Evolutionary conservation across 2,797 vertebrate species (phyloP), one percentile per base, ranked within the genome.

Genomic region (Gymnopithys bicolor): DNA sequence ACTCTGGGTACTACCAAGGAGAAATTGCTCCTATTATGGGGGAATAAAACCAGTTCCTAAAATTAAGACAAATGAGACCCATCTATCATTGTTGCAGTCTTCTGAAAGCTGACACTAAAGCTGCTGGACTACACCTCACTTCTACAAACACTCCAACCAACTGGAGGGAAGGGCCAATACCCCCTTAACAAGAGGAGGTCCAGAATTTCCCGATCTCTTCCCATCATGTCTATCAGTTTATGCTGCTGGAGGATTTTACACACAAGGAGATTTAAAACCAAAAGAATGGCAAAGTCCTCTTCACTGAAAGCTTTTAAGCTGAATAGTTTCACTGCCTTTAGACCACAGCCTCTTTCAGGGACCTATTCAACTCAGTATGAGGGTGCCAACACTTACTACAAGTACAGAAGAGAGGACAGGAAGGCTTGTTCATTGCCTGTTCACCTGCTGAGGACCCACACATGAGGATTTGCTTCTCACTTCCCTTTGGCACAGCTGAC

Each of bases 181-280:
- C 43, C 9, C 0, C 43, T 19, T 19, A 83, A 27, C 5, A 68
- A 17, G 6, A 15, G 6, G 22, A 62, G 11, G 62, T 25, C 1
- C 28, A 66, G 8, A 58, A 69, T 55, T 82, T 79, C 51, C 55
- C 11, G 4, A 28, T 81, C 25, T 41, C 30, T 41, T 66, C 16
- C 9, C 21, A 19, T 11, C 0, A 1, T 8, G 7, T 13, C 0
- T 6, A 5, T 13, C 51, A 66, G 16, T 69, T 35, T 5, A 43
- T 5, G 25, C 11, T 21, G 35, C 16, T 51, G 52, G 19, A 53
- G 30, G 52, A 32, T 32, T 53, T 53, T 53, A 53, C 32, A 49
- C 19, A 66, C 19, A 70, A 80, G 13, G 7, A 70, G 35, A 35
- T 7, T 24, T 11, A 52, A 37, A 27, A 28, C 4, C 2, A 48